These are phyloP conservation scores for Schizaphis graminum DNA, from an alignment of 2,888 invertebrate species.

Conservation along the genomic window DNA sequence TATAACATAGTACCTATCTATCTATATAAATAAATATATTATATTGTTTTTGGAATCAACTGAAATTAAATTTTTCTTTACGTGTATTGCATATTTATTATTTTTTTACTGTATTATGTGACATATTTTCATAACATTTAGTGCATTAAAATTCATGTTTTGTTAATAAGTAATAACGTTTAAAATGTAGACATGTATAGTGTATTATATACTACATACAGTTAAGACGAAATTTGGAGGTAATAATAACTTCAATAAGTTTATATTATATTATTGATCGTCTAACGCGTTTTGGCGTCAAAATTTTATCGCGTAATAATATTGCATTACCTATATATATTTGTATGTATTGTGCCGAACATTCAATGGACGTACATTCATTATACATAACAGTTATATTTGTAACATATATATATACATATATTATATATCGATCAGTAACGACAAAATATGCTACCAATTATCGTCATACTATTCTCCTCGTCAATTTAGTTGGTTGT, in stretches of 20 bases:
- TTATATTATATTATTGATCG: neutral
- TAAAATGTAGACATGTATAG: neutral
- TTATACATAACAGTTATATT: neutral
- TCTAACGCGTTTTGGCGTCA: neutral
- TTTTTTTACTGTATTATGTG: neutral
- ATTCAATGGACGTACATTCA: neutral
- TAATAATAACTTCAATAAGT: neutral
- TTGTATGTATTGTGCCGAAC: neutral
- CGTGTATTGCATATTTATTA: neutral
- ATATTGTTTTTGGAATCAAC: neutral
- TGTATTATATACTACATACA: neutral
- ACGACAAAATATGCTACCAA: neutral
- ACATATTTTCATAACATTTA: too few relatives aligned
- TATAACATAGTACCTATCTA: neutral
- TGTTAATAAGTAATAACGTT: too few relatives aligned
- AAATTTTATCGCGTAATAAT: neutral
- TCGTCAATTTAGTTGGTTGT: neutral
- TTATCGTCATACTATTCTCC: neutral
- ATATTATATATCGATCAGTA: neutral
- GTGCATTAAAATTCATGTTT: too few relatives aligned
- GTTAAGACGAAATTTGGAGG: neutral
- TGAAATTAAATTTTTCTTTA: neutral
- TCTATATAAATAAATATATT: too few relatives aligned
- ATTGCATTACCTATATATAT: neutral
- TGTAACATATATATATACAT: neutral